Evolutionary conservation across 2,113 vertebrate species (phyloP).

Genomic region (Dunckerocampus dactyliophorus): DNA sequence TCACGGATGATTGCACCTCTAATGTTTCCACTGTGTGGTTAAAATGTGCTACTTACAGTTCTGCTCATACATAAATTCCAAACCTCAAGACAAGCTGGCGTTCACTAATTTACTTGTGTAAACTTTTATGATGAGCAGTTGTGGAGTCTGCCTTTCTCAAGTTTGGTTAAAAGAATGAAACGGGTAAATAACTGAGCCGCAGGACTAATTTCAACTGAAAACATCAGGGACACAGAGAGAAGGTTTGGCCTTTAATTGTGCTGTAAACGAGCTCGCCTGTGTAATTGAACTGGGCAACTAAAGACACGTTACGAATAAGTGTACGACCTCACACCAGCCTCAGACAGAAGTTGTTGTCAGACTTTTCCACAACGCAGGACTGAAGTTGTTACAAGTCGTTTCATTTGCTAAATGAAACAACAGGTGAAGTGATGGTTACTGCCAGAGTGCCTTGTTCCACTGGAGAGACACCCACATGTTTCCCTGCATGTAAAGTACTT

Average conservation of each 20-base stretch:
- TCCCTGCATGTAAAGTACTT: background rate
- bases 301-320: constrained; percentile 31
- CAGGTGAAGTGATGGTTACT: no score
- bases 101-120: constrained; percentile 42
- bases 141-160: constrained; percentile 18
- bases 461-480: background rate
- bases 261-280: constrained; percentile 37
- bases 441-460: no score
- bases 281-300: constrained; percentile 43
- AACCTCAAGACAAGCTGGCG: constrained; percentile 14
- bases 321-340: constrained; percentile 8
- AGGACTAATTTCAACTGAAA: no score
- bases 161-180: constrained; percentile 10
- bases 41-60: constrained; percentile 41
- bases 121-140: constrained; percentile 29
- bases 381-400: background rate
- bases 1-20: constrained; percentile 22
- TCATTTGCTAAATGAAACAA: background rate
- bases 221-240: constrained; percentile 16
- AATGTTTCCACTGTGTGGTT: constrained; percentile 30
- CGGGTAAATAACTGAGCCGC: background rate
- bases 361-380: background rate
- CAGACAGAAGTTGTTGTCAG: constrained; percentile 8
- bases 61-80: constrained; percentile 14
- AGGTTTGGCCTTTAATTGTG: background rate